Percentiles rank a stretch among this genome's conserved stretches.
Conservation (phyloP, 2,888 invertebrate genomes). For the Cephus rjabovi region DNA sequence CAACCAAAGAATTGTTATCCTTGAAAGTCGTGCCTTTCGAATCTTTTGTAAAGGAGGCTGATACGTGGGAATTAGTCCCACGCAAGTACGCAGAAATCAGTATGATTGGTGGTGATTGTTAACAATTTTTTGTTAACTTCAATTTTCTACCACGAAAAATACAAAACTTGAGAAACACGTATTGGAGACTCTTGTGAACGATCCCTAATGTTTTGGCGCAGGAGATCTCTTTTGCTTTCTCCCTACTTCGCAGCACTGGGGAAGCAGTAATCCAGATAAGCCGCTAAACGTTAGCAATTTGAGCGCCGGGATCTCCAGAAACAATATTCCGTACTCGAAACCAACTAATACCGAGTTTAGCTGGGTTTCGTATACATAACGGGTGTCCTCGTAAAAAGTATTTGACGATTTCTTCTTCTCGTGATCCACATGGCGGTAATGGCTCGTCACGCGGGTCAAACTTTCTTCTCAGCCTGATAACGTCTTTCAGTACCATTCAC, state of each 20-base stretch:
- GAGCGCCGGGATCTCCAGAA: conserved; percentile 46
- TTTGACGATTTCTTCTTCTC: neutral
- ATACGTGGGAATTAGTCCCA: neutral
- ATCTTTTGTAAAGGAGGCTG: neutral
- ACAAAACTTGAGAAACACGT: neutral
- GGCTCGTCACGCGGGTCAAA: conserved; percentile 3
- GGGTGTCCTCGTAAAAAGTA: neutral
- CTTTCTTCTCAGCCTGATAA: neutral
- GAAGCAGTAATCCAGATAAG: conserved; percentile 55
- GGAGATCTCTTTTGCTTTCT: conserved; percentile 2
- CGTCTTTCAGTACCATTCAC: neutral
- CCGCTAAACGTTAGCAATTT: conserved; percentile 57
- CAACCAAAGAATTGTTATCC: neutral
- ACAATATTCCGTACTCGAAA: conserved; percentile 52
- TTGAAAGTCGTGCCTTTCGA: neutral
- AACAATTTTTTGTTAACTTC: neutral
- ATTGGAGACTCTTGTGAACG: neutral
- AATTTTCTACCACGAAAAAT: neutral
- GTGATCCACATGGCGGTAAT: neutral
- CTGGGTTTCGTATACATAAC: neutral
- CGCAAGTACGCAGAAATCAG: neutral
- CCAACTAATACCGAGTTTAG: conserved; percentile 32
- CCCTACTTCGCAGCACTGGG: conserved; percentile 23
- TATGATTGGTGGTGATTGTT: neutral
- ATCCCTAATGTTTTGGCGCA: conserved; percentile 17